Conservation (phyloP, 1,140 invertebrate species). For the Trichomalopsis sarcophagae region DNA sequence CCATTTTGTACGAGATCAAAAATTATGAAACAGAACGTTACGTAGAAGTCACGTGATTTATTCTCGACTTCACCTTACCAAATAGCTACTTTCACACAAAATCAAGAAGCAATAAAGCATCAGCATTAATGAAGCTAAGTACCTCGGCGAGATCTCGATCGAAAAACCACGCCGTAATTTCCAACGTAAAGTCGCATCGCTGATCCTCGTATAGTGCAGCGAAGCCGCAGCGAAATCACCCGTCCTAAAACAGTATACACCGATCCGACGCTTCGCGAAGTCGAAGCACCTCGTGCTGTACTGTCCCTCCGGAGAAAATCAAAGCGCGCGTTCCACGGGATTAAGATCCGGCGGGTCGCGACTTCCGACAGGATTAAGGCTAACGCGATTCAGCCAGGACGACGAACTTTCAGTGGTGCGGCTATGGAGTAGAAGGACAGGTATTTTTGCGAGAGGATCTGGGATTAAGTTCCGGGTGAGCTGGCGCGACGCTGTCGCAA, state of each 20-base stretch:
- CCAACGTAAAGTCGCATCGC: neutral
- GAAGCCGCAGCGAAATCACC: neutral
- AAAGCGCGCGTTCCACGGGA: constrained; percentile 12
- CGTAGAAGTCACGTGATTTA: no score
- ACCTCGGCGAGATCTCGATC: no score
- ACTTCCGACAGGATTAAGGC: constrained; percentile 17
- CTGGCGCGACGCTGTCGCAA: neutral
- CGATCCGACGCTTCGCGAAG: neutral
- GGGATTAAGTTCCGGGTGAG: neutral
- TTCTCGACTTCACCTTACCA: no score
- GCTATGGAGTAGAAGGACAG: neutral
- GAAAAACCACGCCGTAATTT: neutral
- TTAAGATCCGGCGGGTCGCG: neutral
- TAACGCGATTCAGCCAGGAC: constrained; percentile 9
- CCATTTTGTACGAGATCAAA: no score
- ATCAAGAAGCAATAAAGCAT: no score
- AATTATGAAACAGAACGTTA: no score
- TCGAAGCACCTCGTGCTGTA: neutral
- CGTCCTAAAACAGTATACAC: neutral
- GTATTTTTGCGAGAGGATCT: neutral
- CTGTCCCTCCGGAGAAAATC: constrained; percentile 18
- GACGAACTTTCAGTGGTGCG: neutral
- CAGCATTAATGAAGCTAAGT: no score
- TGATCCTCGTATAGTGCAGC: neutral
- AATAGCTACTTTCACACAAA: no score